phyloP scores from a whole-genome alignment of 1,140 invertebrate species.

The Orchesella cincta region DNA sequence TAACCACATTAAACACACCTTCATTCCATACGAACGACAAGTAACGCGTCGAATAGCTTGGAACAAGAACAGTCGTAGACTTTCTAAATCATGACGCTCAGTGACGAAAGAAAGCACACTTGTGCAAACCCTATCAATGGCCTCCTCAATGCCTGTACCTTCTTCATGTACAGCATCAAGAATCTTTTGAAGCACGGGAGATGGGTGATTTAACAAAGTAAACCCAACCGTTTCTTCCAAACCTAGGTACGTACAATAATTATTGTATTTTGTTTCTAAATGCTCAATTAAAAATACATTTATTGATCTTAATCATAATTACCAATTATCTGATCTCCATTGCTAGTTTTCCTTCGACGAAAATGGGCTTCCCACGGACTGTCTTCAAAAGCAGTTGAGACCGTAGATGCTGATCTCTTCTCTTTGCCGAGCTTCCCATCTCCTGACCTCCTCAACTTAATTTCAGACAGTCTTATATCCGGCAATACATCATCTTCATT shows the following conservation, averaged over 20 bases:
- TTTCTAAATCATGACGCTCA: slow-evolving; percentile 80
- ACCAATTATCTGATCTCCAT: slow-evolving; percentile 41
- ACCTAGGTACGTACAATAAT: not conserved
- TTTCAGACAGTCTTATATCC: slow-evolving; percentile 13
- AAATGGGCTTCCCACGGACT: not conserved
- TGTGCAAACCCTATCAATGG: slow-evolving; percentile 42
- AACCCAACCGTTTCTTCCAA: slow-evolving; percentile 28
- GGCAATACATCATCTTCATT: slow-evolving; percentile 39
- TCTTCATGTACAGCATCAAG: slow-evolving; percentile 57
- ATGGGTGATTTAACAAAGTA: slow-evolving; percentile 36
- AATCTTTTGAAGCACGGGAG: slow-evolving; percentile 51
- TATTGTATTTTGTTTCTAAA: not conserved
- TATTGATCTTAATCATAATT: not conserved
- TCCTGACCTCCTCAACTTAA: not conserved
- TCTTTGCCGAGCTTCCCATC: slow-evolving; percentile 38
- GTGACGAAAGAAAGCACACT: slow-evolving; percentile 77
- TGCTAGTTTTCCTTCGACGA: slow-evolving; percentile 44
- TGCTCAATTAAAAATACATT: too few relatives aligned
- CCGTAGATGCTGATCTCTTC: slow-evolving; percentile 42
- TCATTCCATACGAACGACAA: slow-evolving; percentile 83
- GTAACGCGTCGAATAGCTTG: slow-evolving; percentile 79
- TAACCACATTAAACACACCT: slow-evolving; percentile 56
- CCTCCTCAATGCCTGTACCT: slow-evolving; percentile 25
- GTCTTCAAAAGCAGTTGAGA: slow-evolving; percentile 38
- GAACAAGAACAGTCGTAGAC: slow-evolving; percentile 78